Conservation (phyloP, 2,113 vertebrate genomes). For the Mionectes macconnelli region DNA sequence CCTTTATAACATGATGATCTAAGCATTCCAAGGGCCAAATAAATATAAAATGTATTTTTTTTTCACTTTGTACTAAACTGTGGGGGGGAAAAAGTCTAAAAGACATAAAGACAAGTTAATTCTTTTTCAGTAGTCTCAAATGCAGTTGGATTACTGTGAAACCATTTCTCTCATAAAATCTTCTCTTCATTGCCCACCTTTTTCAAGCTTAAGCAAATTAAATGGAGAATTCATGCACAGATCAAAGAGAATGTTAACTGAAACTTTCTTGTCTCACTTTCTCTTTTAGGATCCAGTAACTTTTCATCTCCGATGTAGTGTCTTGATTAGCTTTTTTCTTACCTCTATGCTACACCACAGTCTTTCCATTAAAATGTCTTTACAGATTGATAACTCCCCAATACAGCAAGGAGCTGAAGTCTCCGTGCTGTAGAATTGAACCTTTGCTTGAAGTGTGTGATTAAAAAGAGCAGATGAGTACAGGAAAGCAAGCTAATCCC, state of each 20-base stretch:
- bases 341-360: not conserved
- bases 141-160: not conserved
- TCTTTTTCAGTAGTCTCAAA: not conserved
- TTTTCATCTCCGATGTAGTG: not conserved
- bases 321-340: slow-evolving; percentile 16
- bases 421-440: not conserved
- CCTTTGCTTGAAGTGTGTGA: not conserved
- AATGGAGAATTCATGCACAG: not conserved
- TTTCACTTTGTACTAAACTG: not conserved
- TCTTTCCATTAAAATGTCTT: slow-evolving; percentile 13
- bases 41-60: not conserved
- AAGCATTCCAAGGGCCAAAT: not conserved
- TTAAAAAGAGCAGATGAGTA: not conserved
- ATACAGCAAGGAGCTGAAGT: not conserved
- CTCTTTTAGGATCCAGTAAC: slow-evolving; percentile 13
- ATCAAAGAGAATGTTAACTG: slow-evolving; percentile 19
- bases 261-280: not conserved
- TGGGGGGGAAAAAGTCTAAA: not conserved
- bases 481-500: not conserved
- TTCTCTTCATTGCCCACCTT: slow-evolving; percentile 31
- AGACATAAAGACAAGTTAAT: not conserved
- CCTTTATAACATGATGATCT: not conserved
- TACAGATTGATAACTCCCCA: not conserved
- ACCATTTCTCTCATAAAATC: not conserved
- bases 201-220: slow-evolving; percentile 52